Base-by-base conservation (phyloP, 1,140 invertebrate species). In the Venturia canescens region DNA sequence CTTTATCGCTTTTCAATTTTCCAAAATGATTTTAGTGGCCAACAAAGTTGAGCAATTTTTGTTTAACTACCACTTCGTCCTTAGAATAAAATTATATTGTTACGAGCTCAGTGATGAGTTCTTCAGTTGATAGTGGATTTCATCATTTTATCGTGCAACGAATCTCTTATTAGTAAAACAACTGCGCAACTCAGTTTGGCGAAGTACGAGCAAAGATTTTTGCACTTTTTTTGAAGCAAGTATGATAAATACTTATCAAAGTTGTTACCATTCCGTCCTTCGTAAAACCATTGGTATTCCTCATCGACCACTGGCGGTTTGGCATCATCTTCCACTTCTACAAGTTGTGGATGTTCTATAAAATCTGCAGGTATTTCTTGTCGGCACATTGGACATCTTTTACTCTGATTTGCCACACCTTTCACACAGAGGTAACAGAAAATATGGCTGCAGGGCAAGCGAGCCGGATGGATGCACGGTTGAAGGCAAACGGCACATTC, bases 391-490 rank as follows among this genome's bases (percentile, higher is more conserved):
- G 97, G 96, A 92, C 97, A 98, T 85, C 94, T 94, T 89, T 95
- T 96, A 86, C 95, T 97, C 88, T 96, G 96, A 87, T 96, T 96
- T 7, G 97, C 96, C 80, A 97, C 95, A 27, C 98, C 98, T 93
- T 99, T 99, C 1, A 98, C 95, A 90, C 98, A 99, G 13, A 99
- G 92, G 89, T 97, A 99, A 92, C 98, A 99, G 90, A 99, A 99
- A 69, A 98, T 95, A 89, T 99, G 98, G n/a, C 94, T 95, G 92
- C 98, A 99, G 1, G 98, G 98, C 34, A 99, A 92, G 89, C 96
- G 93, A 21, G 96, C 96, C 75, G 98, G 98, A 92, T 98, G 96
- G 80, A 98, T 94, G 88, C 96, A 97, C 34, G 94, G 93, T 92
- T 98, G 97, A 48, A 98, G 92, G 90, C 98, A 99, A 18, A 99